phyloP scores from a whole-genome alignment of 2,797 vertebrate genomes.

The Apogon talboti region DNA sequence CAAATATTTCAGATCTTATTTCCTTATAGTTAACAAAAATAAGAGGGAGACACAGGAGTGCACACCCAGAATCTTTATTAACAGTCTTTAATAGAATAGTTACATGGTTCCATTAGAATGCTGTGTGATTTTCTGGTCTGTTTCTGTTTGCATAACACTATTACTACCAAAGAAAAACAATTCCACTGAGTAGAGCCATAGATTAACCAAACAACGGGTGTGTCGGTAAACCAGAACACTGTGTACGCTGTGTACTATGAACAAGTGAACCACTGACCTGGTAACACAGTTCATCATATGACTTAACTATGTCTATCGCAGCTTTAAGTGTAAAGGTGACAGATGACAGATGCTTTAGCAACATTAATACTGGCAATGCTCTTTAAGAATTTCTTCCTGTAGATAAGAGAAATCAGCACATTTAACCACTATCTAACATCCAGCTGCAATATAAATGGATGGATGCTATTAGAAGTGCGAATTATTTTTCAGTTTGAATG shows the following conservation, averaged over 20 bases:
- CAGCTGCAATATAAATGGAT: neutral
- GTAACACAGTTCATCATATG: no score
- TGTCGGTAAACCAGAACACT: neutral
- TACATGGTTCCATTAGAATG: neutral
- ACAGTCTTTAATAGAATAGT: conserved; percentile 1
- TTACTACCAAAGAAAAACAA: no score
- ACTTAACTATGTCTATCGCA: neutral
- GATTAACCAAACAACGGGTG: neutral
- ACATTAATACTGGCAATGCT: neutral
- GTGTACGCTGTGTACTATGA: neutral
- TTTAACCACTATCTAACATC: neutral
- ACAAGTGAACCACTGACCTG: neutral
- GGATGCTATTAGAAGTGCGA: neutral
- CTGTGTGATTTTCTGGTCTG: no score
- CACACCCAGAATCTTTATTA: neutral
- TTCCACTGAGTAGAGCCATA: no score
- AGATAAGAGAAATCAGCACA: neutral
- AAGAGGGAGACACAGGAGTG: neutral
- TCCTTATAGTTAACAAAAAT: neutral
- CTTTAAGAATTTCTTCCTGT: neutral
- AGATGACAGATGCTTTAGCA: neutral
- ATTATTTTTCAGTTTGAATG: neutral
- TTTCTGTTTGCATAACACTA: no score
- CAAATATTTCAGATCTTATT: neutral
- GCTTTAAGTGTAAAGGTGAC: neutral